phyloP scores from a whole-genome alignment of 1,140 invertebrate species.

The Nebria ingens region DNA sequence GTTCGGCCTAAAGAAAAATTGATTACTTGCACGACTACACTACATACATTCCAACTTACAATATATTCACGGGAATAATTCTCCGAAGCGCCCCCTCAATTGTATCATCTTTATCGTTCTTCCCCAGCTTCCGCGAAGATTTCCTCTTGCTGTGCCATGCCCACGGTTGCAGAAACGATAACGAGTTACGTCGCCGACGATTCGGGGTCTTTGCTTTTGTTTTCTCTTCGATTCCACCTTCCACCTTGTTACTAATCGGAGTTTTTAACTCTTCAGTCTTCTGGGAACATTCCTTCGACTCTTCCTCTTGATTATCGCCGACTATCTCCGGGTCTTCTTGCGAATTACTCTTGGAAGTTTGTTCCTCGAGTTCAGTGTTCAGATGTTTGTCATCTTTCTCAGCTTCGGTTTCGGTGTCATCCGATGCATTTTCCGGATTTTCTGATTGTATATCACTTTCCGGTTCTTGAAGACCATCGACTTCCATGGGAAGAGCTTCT shows the following conservation, averaged over 20 bases:
- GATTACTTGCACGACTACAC: not conserved
- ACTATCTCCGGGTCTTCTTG: not conserved
- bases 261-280: slow-evolving; percentile 6
- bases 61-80: slow-evolving; percentile 45
- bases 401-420: slow-evolving; percentile 24
- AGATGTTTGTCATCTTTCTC: slow-evolving; percentile 35
- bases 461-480: slow-evolving; percentile 4
- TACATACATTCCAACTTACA: slow-evolving; percentile 32
- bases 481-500: slow-evolving; percentile 17
- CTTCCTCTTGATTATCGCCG: not conserved
- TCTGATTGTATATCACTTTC: slow-evolving; percentile 14
- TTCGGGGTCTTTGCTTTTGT: slow-evolving; percentile 39
- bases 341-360: not conserved
- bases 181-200: slow-evolving; percentile 48
- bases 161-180: slow-evolving; percentile 58
- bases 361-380: slow-evolving; percentile 26
- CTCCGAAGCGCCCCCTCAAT: slow-evolving; percentile 51
- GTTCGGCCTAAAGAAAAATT: slow-evolving; percentile 19
- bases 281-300: slow-evolving; percentile 12
- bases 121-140: slow-evolving; percentile 49
- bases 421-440: slow-evolving; percentile 23
- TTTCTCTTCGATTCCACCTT: slow-evolving; percentile 34
- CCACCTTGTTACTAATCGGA: slow-evolving; percentile 32
- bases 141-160: slow-evolving; percentile 62
- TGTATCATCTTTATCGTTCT: slow-evolving; percentile 49